Evolutionary conservation across 2,113 vertebrate species (phyloP).

Genomic region (Greenwoodochromis staneri): DNA sequence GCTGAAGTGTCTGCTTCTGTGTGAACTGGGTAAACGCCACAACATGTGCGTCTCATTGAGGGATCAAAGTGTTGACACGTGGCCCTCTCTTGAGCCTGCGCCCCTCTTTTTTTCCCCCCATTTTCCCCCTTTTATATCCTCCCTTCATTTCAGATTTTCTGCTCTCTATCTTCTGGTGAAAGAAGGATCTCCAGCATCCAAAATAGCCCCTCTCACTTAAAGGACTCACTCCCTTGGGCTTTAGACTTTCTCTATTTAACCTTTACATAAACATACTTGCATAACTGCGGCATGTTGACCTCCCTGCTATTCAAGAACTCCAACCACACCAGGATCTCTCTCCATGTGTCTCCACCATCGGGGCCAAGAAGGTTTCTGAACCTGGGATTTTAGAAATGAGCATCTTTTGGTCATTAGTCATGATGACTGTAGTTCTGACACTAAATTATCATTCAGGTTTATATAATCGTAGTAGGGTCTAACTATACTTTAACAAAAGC

Average conservation of each 20-base stretch:
- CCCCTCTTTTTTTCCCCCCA: neutral
- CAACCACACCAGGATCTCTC: neutral
- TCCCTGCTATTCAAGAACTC: neutral
- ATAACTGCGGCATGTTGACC: conserved; percentile 28
- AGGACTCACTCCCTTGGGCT: neutral
- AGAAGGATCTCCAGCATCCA: neutral
- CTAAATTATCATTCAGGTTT: neutral
- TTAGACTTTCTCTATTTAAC: conserved; percentile 8
- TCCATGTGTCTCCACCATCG: neutral
- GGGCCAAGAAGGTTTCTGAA: neutral
- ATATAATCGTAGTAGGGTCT: neutral
- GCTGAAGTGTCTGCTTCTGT: neutral
- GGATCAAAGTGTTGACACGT: conserved; percentile 56
- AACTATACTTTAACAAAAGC: neutral
- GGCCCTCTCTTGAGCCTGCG: neutral
- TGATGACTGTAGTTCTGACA: neutral
- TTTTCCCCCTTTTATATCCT: neutral
- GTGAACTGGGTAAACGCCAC: neutral
- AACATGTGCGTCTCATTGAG: conserved; percentile 62
- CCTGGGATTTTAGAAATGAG: neutral
- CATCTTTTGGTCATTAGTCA: neutral
- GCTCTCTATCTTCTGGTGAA: neutral
- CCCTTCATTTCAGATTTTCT: neutral
- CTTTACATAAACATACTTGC: neutral
- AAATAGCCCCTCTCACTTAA: neutral